Base-by-base conservation (phyloP, 2,797 vertebrate species). In the Parauchenoglanis ngamensis region DNA sequence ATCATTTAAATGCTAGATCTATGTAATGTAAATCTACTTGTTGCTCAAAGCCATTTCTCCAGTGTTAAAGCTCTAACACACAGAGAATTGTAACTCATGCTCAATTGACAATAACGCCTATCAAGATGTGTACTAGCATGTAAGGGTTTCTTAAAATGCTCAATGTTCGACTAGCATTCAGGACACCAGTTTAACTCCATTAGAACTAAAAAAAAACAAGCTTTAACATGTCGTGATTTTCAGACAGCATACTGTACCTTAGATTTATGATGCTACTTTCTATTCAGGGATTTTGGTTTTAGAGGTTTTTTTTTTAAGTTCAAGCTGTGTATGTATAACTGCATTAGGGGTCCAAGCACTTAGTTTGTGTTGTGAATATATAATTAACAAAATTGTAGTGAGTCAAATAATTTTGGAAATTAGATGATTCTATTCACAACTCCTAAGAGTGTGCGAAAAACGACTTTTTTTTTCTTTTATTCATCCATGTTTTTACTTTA, bases 271-370 rank as follows among this genome's bases (percentile, higher is more conserved):
- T 56, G 76, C 78, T 83, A 70, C 77, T 84, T 65, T 70, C 86
- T n/a, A 72, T 86, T 85, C 85, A 81, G 84, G 85, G 85, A 88
- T 56, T 46, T 68, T 85, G 68, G n/a, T 59, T 59, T 59, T 40
- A 25, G 4, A 21, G 54, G 7, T 3, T 73, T 72, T 44, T 44
- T 44, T 44, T 12, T 11, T 25, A 73, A 73, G 23, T 86, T 81
- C 31, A 61, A 78, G 67, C 54, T 49, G 40, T 85, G 63, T 40
- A 40, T 89, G 70, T 86, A 80, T 67, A 72, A 78, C 54, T 88
- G 31, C 61, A 44, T 81, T 63, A 81, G 40, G 79, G 40, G 79
- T 81, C 59, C 79, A 81, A 61, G 57, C 79, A 63, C 57, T 63
- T 81, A 40, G 25, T 56, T 56, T 77, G n/a, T 54, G 2, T 56